These are phyloP conservation scores for Ichneumoninae sp. DNA, from an alignment of 2,888 invertebrate species.

Conservation along the genomic window DNA sequence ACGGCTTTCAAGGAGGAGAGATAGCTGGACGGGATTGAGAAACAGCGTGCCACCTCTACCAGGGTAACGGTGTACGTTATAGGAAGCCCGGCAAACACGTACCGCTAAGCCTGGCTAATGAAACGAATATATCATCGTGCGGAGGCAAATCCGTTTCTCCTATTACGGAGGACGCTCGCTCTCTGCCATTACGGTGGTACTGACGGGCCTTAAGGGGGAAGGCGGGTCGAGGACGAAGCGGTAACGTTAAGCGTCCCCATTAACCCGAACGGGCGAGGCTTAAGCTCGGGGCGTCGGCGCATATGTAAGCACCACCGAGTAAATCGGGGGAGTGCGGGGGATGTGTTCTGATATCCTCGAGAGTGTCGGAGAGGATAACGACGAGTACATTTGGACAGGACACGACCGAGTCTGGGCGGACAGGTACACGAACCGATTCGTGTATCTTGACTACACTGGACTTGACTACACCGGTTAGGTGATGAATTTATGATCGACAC, in stretches of 20 bases:
- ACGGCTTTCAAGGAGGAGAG: constrained; percentile 35
- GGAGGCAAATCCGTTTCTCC: constrained; percentile 78
- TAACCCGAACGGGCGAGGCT: constrained; percentile 70
- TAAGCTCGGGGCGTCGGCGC: constrained; percentile 64
- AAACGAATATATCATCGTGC: constrained; percentile 80
- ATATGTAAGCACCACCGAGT: constrained; percentile 61
- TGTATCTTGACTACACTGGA: no score
- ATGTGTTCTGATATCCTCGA: constrained; percentile 48
- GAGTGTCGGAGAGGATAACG: background rate
- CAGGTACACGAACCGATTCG: background rate
- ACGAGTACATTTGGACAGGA: constrained; percentile 28
- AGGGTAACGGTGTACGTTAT: constrained; percentile 16
- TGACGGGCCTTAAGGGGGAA: constrained; percentile 63
- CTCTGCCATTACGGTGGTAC: constrained; percentile 74
- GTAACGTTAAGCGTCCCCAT: constrained; percentile 76
- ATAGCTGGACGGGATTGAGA: background rate
- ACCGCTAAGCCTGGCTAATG: constrained; percentile 77
- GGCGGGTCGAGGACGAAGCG: constrained; percentile 42
- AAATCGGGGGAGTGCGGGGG: background rate
- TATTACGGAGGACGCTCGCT: constrained; percentile 75
- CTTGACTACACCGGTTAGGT: no score
- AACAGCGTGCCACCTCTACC: constrained; percentile 15
- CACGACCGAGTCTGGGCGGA: background rate
- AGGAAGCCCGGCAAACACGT: constrained; percentile 51
- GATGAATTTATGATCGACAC: background rate